Evolutionary conservation across 2,888 invertebrate species (phyloP).

Genomic region (Caenorhabditis wallacei): DNA sequence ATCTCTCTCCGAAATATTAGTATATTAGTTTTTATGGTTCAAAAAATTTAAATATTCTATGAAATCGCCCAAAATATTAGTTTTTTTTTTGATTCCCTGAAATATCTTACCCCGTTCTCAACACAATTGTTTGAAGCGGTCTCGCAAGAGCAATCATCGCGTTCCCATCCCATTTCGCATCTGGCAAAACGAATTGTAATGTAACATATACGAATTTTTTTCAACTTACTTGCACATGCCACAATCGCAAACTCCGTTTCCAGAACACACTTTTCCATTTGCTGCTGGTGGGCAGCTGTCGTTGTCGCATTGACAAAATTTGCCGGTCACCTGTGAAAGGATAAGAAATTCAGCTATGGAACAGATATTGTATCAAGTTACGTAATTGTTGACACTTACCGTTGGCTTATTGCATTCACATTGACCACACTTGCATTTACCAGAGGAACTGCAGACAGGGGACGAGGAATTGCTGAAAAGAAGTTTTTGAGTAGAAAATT

Average conservation of each 20-base stretch:
- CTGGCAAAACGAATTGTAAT: conserved; percentile 48
- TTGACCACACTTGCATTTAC: conserved; percentile 80
- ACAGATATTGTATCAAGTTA: neutral
- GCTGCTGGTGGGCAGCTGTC: conserved; percentile 74
- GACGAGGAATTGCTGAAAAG: conserved; percentile 64
- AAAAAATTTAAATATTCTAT: too few relatives aligned
- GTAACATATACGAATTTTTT: conserved; percentile 27
- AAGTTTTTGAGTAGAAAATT: too few relatives aligned
- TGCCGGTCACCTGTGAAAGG: conserved; percentile 72
- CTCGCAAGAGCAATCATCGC: conserved; percentile 78
- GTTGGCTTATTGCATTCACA: conserved; percentile 74
- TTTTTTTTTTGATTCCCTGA: neutral
- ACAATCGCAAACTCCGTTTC: conserved; percentile 79
- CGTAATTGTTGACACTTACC: conserved; percentile 23
- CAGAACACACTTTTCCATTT: conserved; percentile 76
- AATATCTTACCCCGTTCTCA: conserved; percentile 76
- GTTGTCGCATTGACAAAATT: conserved; percentile 82
- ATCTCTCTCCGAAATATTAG: too few relatives aligned
- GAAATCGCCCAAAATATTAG: too few relatives aligned
- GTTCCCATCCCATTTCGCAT: conserved; percentile 78
- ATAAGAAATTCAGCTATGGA: conserved; percentile 5
- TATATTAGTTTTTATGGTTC: too few relatives aligned
- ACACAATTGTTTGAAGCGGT: conserved; percentile 73
- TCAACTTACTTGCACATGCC: conserved; percentile 74
- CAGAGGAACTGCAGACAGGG: conserved; percentile 73